Evolutionary conservation across 2,797 vertebrate genomes (phyloP).

Genomic region (Prunella strophiata): DNA sequence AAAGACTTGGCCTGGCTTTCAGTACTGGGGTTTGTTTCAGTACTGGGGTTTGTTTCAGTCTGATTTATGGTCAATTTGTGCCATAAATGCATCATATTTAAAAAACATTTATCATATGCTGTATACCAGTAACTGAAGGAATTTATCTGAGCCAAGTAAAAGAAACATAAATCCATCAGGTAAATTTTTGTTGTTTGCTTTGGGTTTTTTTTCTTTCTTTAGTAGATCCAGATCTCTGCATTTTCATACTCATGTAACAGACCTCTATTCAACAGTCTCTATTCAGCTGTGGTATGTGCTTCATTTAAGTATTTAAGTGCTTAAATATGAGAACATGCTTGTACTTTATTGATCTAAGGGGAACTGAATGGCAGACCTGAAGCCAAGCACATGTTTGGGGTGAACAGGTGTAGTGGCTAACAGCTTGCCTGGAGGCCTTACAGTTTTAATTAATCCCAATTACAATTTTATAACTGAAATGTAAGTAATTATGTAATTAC

Average conservation of each 20-base stretch:
- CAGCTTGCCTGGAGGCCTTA: background rate
- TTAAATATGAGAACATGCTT: background rate
- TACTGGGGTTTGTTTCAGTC: background rate
- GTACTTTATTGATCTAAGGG: background rate
- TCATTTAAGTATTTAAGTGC: background rate
- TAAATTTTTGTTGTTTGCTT: background rate
- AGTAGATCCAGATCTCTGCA: background rate
- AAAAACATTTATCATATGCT: background rate
- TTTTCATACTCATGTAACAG: background rate
- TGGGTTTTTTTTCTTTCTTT: background rate
- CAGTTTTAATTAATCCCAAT: background rate
- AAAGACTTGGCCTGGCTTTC: background rate
- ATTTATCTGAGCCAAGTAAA: background rate
- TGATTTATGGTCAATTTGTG: background rate
- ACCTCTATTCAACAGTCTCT: background rate
- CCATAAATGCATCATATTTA: background rate
- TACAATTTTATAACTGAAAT: background rate
- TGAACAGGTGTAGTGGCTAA: background rate
- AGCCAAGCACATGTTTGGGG: background rate
- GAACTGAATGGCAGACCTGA: background rate
- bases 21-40: background rate
- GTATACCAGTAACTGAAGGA: background rate
- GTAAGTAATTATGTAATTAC: background rate
- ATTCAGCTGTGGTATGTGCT: background rate
- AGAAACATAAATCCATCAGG: background rate